Evolutionary conservation across 2,113 vertebrate genomes (phyloP), one percentile per base, ranked within the genome.

Genomic region (Mustela nigripes): DNA sequence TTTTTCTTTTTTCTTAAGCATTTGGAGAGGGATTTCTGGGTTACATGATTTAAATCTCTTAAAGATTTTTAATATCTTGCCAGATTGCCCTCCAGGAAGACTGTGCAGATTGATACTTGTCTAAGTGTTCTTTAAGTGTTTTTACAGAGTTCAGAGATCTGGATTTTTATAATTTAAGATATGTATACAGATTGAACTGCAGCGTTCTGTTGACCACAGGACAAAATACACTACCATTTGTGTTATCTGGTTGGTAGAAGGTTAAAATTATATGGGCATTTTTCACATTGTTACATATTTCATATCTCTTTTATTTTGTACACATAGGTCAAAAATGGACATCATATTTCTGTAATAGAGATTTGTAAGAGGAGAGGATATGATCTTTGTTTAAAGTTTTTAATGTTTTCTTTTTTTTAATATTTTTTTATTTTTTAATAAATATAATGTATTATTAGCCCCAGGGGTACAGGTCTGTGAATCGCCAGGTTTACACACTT

Each of bases 231-330:
- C 39, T 83, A 48, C 21, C 18, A 50, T 73, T 94, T 69, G 45
- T 58, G 22, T 81, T 71, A 56, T 92, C 79, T 58, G 16, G 56
- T 98, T 91, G 82, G 39, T 92, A 89, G 65, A 94, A 94, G 65
- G 45, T 39, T 45, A 56, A 92, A 95, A 50, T 74, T 31, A 33
- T 73, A 7, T 16, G 6, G 53, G 7, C 74, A 33, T 95, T 92
- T 94, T 92, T 60, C 0, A 81, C 65, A 9, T 85, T 83, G 63
- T 48, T 12, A 58, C 89, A 80, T 85, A 86, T 79, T 58, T 84
- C 31, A 19, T 79, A 21, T 58, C 8, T 92, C 19, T 45, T 92
- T 87, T 42, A 21, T 65, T 93, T 92, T 39, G 82, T 91, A 62
- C 24, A 4, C 33, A 71, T 74, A 95, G 81, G 31, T 14, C 21